Evolutionary conservation across 2,888 invertebrate species (phyloP), one percentile per base, ranked within the genome.

Genomic region (Hermaeophaga mercurialis): DNA sequence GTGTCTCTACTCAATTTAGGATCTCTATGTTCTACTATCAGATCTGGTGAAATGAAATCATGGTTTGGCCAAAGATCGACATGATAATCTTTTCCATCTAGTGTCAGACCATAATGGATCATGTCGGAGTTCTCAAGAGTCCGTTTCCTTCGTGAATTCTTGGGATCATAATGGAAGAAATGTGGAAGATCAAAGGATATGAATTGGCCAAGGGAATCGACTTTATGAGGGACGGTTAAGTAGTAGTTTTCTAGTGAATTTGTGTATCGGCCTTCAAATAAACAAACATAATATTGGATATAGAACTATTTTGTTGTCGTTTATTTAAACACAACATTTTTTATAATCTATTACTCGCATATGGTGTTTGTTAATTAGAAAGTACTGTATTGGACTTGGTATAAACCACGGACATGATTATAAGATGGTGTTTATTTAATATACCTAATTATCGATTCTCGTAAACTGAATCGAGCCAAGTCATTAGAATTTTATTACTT

Each of bases 51-150:
- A 47, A 83, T 66, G 56, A 83, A 78, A 11, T 74, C 77, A 62
- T 80, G 78, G 67, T 82, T 82, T 2, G 83, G 82, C 69, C 72
- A 77, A 28, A 84, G 68, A 58, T 80, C 79, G 34, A 82, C 62
- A 45, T 80, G 78, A 58, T 80, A 76, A 46, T 75, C 71, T 34
- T 65, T 59, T 3, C 67, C 73, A 44, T 74, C 66, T 26, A 78
- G 57, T 28, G 65, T 59, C 4, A 79, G 49, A 24, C 74, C 74
- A 61, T 77, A 79, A 55, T 75, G 68, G 3, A 76, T 65, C 28
- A 61, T 49, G 31, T 71, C 65, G 17, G 70, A 64, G 54, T 75
- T 70, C 1, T 68, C 65, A 3, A 61, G 18, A 1, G 60, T 64
- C 22, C 69, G 57, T 55, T 50, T 54, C 12, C 17, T 46, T 7